phyloP scores from a whole-genome alignment of 2,888 invertebrate species.

The Acronicta aceris region DNA sequence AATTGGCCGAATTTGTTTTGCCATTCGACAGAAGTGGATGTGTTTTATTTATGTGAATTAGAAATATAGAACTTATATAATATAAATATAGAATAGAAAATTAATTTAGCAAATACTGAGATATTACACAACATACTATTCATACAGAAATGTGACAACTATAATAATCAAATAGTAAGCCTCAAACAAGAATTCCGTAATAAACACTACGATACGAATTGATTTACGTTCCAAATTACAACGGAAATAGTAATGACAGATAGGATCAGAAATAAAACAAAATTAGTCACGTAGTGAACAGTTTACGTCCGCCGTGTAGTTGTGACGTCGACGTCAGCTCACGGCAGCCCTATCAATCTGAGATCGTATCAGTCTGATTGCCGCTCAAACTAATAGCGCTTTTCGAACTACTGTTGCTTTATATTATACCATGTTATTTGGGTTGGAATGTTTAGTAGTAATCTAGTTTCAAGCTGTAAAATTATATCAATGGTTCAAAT shows the following conservation, averaged over 20 bases:
- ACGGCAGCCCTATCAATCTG: constrained; percentile 46
- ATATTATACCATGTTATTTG: constrained; percentile 12
- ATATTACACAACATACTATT: not conserved
- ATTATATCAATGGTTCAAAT: not conserved
- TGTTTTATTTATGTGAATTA: too few relatives aligned
- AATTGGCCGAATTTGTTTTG: too few relatives aligned
- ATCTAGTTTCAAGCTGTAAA: not conserved
- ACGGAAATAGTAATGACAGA: constrained; percentile 34
- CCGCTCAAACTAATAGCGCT: constrained; percentile 51
- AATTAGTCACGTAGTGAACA: constrained; percentile 43
- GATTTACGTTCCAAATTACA: constrained; percentile 34
- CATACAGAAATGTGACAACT: too few relatives aligned
- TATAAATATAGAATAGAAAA: too few relatives aligned
- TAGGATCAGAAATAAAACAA: constrained; percentile 43
- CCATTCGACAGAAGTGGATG: too few relatives aligned
- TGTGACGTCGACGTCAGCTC: constrained; percentile 11
- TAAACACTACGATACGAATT: constrained; percentile 20
- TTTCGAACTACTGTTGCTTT: constrained; percentile 36
- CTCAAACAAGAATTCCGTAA: too few relatives aligned
- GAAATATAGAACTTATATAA: too few relatives aligned
- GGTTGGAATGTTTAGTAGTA: constrained; percentile 5
- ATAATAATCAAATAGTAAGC: too few relatives aligned
- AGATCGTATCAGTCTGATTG: constrained; percentile 55
- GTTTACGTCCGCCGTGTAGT: constrained; percentile 29
- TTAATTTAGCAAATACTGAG: not conserved